phyloP scores from a whole-genome alignment of 2,797 vertebrate genomes.

The Eupleurogrammus muticus region DNA sequence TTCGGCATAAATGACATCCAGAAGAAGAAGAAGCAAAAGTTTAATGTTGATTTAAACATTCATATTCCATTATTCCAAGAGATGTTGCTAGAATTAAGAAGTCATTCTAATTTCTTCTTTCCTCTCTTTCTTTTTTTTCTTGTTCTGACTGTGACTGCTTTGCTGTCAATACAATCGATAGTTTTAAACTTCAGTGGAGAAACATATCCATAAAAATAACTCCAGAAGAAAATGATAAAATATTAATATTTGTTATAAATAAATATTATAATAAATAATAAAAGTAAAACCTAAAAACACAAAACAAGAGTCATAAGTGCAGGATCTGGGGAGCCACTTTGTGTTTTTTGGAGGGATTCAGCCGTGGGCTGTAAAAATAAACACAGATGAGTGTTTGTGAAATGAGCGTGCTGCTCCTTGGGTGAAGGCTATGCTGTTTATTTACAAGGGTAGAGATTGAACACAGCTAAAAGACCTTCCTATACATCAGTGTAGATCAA shows the following conservation, averaged over 20 bases:
- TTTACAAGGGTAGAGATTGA: slow-evolving; percentile 36
- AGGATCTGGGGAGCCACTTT: neutral
- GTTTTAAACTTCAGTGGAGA: neutral
- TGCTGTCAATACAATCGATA: neutral
- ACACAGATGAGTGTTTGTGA: slow-evolving; percentile 8
- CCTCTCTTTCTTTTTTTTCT: neutral
- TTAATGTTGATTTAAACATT: neutral
- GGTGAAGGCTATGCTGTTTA: slow-evolving; percentile 43
- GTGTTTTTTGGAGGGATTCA: slow-evolving; percentile 7
- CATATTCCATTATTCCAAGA: neutral
- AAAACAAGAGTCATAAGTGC: neutral
- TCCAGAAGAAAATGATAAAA: slow-evolving; percentile 1
- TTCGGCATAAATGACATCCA: slow-evolving; percentile 31
- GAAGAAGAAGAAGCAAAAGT: neutral
- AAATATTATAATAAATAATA: no score
- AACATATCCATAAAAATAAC: neutral
- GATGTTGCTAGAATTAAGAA: neutral
- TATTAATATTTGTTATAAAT: neutral
- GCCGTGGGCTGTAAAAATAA: slow-evolving; percentile 31
- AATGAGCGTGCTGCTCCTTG: neutral
- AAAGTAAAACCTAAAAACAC: no score
- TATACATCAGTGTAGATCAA: slow-evolving; percentile 42
- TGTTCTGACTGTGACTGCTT: neutral
- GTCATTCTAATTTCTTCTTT: neutral
- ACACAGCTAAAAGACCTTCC: slow-evolving; percentile 17